Evolutionary conservation across 2,113 vertebrate species (phyloP).

Genomic region (Perccottus glenii): DNA sequence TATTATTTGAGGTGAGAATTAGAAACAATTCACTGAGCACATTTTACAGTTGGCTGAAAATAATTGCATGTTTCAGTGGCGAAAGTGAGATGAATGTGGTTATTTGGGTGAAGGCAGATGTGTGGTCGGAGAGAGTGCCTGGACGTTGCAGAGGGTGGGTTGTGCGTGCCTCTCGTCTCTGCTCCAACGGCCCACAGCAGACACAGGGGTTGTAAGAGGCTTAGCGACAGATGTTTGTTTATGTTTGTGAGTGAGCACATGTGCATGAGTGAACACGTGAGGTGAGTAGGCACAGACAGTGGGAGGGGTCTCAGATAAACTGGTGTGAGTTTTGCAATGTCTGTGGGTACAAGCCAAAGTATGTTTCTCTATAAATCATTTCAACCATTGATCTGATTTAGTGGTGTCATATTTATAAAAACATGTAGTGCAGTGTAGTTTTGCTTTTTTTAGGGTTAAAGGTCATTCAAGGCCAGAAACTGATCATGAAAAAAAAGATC

Average conservation of each 20-base stretch:
- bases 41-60: neutral
- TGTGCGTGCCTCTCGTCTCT: constrained; percentile 38
- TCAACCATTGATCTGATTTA: no score
- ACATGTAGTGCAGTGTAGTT: no score
- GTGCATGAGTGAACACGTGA: constrained; percentile 27
- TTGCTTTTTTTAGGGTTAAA: no score
- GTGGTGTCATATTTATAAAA: no score
- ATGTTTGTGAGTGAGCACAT: constrained; percentile 45
- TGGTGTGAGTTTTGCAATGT: neutral
- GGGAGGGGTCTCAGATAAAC: neutral
- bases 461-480: no score
- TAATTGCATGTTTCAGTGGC: neutral
- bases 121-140: constrained; percentile 35
- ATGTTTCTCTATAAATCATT: no score
- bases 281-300: constrained; percentile 7
- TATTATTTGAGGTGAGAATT: neutral
- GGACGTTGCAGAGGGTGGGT: constrained; percentile 7
- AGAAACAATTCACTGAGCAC: neutral
- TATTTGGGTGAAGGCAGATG: constrained; percentile 25
- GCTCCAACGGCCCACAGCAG: constrained; percentile 27
- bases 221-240: constrained; percentile 66
- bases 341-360: neutral
- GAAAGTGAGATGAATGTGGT: neutral
- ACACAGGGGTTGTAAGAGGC: constrained; percentile 61
- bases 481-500: no score